These are phyloP conservation scores for Xiphorhynchus elegans DNA, from an alignment of 2,113 vertebrate genomes.

Conservation along the genomic window DNA sequence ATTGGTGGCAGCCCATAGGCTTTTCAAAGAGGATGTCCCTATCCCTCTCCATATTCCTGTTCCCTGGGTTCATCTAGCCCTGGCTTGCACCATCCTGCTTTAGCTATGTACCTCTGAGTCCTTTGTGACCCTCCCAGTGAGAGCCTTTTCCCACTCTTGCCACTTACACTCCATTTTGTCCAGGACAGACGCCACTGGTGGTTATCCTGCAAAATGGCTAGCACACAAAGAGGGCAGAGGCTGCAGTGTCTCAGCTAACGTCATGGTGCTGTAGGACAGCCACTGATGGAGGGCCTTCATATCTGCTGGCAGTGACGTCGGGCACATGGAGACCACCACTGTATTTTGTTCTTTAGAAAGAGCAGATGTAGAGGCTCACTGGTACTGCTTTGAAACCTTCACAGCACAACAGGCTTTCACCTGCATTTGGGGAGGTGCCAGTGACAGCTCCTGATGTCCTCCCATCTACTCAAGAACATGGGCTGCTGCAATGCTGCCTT, in stretches of 20 bases:
- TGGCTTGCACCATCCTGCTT: background rate
- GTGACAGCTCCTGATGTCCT: background rate
- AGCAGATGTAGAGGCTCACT: background rate
- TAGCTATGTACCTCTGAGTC: rapidly evolving
- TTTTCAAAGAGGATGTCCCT: background rate
- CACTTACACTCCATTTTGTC: rapidly evolving
- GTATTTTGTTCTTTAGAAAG: background rate
- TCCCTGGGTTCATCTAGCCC: background rate
- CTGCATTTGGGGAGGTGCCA: background rate
- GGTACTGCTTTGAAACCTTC: background rate
- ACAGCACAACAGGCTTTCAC: background rate
- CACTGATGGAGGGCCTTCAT: background rate
- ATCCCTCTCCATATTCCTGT: background rate
- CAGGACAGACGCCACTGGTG: background rate
- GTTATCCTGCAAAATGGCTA: background rate
- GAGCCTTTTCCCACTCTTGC: background rate
- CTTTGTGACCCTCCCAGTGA: background rate
- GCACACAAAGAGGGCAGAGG: background rate
- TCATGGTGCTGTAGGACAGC: background rate
- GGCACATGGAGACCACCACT: background rate
- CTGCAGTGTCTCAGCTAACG: background rate
- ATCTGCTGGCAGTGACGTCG: rapidly evolving
- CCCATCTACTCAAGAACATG: background rate
- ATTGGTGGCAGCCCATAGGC: background rate
- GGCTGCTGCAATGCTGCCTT: background rate